Base-by-base conservation (phyloP, 2,113 vertebrate genomes). In the Narcine bancroftii region DNA sequence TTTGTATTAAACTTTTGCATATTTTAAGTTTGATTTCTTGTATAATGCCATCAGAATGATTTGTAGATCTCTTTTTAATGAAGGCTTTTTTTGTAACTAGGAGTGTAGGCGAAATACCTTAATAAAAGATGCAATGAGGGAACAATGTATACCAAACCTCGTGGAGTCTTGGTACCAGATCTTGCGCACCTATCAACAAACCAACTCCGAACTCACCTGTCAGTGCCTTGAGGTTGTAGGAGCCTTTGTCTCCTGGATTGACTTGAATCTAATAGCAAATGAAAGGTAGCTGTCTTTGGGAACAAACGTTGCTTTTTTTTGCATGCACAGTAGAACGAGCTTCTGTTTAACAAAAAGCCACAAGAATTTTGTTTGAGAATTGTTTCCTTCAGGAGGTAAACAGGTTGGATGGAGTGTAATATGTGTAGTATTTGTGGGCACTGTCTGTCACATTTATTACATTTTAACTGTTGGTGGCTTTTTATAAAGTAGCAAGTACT, bases 131-230 rank as follows among this genome's bases (percentile, higher is more conserved):
- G 93, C 94, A 93, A 99, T 99, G 99, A 95, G 99, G 93, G 98
- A 99, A 94, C 98, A 97, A 93, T 98, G 97, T 96, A 98, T 99
- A 96, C 98, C 97, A 93, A 97, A 95, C 94, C 96, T 99, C 94
- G 99, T 99, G 94, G 98, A 99, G 95, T 99, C 99, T 0, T 99
- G 99, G 99, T 99, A 98, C 96, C 98, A 99, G 96, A 99, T 99
- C 95, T 95, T 99, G 93, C 97, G 98, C 93, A 97, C 97, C 7
- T 99, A 98, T 94, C 98, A 99, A 94, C 97, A 95, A 89, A 96
- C 95, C 92, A 98, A 99, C 95, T 97, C 97, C 3, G 98, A 99
- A 96, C 95, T 99, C 95, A 99, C 98, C 11, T 99, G 99, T 92
- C 98, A 99, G 97, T 99, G 98, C 96, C 97, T 99, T 97, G 99